Base-by-base conservation (phyloP, 1,140 invertebrate genomes). In the Apis laboriosa region DNA sequence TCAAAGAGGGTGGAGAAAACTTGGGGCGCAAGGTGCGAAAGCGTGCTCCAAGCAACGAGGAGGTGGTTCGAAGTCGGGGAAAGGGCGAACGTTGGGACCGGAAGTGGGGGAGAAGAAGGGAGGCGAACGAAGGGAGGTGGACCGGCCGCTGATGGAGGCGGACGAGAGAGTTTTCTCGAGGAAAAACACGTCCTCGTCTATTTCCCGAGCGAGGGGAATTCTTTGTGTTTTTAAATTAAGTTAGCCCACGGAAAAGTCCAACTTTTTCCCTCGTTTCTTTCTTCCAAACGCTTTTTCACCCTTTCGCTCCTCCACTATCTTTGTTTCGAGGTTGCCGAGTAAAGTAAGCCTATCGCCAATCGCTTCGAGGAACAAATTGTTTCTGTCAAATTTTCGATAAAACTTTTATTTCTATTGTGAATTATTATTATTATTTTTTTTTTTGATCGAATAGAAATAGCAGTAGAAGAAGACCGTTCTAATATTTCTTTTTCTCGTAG, bases 191-290 rank as follows among this genome's bases (percentile, higher is more conserved):
- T 88, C 82, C 72, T 84, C 81, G 84, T 82, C 81, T 88, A 81
- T 86, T 89, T 88, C 88, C 77, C n/a, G 79, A 84, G 77, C 66
- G 74, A 58, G 77, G 80, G 68, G 72, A 88, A 84, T 89, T 88
- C 88, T 88, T 89, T 88, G 88, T 89, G 79, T 86, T 86, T 86
- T 89, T 86, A 88, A 89, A 89, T 89, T 77, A 88, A 89, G 86
- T 89, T 89, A 88, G 81, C 83, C 85, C 86, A 79, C 77, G 58
- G 82, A 63, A 72, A 84, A 82, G 87, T 77, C 66, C 28, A 84
- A 89, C 86, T 86, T 84, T 81, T 79, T 79, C 61, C 73, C 61
- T 58, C 68, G 13, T 34, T 77, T 63, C 43, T 77, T 80, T 79
- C 75, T 73, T 80, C 61, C 34, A 56, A 58, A 68, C 56, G 61